Evolutionary conservation across 2,888 invertebrate species (phyloP).

Genomic region (Ceraclea dissimilis): DNA sequence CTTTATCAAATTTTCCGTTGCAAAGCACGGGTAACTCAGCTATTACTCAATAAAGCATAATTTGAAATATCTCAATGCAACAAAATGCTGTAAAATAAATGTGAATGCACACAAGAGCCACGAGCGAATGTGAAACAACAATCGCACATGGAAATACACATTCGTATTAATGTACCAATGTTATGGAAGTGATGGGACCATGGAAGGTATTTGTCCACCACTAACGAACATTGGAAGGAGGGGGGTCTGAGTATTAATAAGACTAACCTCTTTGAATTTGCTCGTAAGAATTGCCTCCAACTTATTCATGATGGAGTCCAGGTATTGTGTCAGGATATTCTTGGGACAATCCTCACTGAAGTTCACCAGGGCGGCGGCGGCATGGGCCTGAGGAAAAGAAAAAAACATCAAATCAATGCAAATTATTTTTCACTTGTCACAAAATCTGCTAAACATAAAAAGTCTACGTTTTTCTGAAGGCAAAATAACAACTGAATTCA

Average conservation of each 20-base stretch:
- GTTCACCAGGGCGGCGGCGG: slow-evolving; percentile 94
- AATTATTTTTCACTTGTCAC: slow-evolving; percentile 6
- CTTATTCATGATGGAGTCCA: slow-evolving; percentile 86
- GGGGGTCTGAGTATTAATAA: not conserved
- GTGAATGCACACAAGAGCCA: slow-evolving; percentile 10
- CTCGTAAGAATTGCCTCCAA: slow-evolving; percentile 81
- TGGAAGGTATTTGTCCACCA: slow-evolving; percentile 32
- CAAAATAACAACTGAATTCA: no score
- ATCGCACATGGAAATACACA: slow-evolving; percentile 27
- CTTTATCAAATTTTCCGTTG: no score
- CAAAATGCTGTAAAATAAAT: slow-evolving; percentile 1
- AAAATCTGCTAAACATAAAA: no score
- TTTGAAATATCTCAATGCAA: no score
- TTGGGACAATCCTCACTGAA: slow-evolving; percentile 99
- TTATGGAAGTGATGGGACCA: slow-evolving; percentile 43
- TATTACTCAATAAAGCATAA: no score
- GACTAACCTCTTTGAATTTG: slow-evolving; percentile 80
- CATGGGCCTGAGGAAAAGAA: slow-evolving; percentile 54
- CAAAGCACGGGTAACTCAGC: no score
- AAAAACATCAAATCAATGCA: slow-evolving; percentile 18
- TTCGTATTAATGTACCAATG: slow-evolving; percentile 40
- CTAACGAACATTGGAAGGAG: slow-evolving; percentile 46
- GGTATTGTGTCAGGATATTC: slow-evolving; percentile 80
- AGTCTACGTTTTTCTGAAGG: no score
- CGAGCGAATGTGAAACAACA: not conserved